Evolutionary conservation across 1,140 invertebrate species (phyloP).

Genomic region (Lasioglossum albipes): DNA sequence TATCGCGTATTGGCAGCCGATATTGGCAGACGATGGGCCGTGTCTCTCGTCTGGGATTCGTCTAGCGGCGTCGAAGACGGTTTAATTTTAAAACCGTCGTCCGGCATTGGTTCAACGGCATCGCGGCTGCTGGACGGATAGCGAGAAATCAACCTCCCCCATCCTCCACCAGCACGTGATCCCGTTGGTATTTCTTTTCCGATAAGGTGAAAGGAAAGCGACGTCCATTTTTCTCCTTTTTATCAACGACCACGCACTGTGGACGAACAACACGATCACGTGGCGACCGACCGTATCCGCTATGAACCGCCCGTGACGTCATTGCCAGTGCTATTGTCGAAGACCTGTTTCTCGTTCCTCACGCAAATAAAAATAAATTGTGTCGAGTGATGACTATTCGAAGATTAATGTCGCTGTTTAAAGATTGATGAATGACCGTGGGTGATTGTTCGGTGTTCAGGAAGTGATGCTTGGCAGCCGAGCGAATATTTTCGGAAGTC

Average conservation of each 20-base stretch:
- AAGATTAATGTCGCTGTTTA: too few relatives aligned
- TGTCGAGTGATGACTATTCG: too few relatives aligned
- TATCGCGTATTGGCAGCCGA: conserved; percentile 12
- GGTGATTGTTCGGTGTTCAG: too few relatives aligned
- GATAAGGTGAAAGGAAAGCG: background rate
- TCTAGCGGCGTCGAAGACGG: conserved; percentile 55
- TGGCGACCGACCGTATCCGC: too few relatives aligned
- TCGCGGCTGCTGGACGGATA: conserved; percentile 27
- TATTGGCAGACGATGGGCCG: conserved; percentile 56
- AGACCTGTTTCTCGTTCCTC: too few relatives aligned
- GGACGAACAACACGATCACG: too few relatives aligned
- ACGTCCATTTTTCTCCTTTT: background rate
- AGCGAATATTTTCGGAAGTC: too few relatives aligned
- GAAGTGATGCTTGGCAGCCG: too few relatives aligned
- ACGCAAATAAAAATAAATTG: too few relatives aligned
- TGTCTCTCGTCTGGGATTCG: conserved; percentile 63
- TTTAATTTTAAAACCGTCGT: conserved; percentile 68
- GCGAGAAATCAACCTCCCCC: conserved; percentile 1
- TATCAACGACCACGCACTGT: background rate
- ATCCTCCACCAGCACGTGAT: too few relatives aligned
- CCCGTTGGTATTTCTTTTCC: background rate
- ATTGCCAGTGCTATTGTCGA: background rate
- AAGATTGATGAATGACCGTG: too few relatives aligned
- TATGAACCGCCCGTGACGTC: background rate
- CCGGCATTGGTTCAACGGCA: conserved; percentile 67